phyloP scores from a whole-genome alignment of 2,888 invertebrate genomes.

The Mamestra brassicae region DNA sequence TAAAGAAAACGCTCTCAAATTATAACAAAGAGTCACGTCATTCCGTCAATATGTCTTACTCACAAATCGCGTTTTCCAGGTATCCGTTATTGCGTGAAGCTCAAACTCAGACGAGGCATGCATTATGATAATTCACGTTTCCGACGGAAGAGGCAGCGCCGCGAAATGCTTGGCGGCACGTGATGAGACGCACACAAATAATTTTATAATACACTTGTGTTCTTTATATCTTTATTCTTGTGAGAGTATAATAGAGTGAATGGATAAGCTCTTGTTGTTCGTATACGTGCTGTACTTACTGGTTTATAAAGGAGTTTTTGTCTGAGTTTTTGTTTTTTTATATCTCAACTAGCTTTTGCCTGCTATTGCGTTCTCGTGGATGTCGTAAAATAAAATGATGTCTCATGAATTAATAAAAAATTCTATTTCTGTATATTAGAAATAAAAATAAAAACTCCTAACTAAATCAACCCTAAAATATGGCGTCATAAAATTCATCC shows the following conservation, averaged over 20 bases:
- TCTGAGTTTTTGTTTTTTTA: not conserved
- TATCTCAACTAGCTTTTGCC: too few relatives aligned
- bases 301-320: not conserved
- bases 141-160: slow-evolving; percentile 63
- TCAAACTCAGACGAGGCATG: slow-evolving; percentile 70
- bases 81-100: slow-evolving; percentile 68
- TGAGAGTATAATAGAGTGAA: slow-evolving; percentile 18
- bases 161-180: slow-evolving; percentile 59
- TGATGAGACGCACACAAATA: slow-evolving; percentile 58
- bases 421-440: too few relatives aligned
- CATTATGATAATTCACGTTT: slow-evolving; percentile 76
- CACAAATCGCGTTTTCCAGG: slow-evolving; percentile 67
- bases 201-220: slow-evolving; percentile 54
- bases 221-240: slow-evolving; percentile 28
- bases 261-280: slow-evolving; percentile 10
- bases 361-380: too few relatives aligned
- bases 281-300: not conserved
- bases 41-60: slow-evolving; percentile 68
- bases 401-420: too few relatives aligned
- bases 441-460: too few relatives aligned
- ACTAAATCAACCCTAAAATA: too few relatives aligned
- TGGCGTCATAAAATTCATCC: too few relatives aligned
- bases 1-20: slow-evolving; percentile 47
- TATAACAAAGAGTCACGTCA: slow-evolving; percentile 61
- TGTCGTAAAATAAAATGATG: too few relatives aligned